Percentiles rank a stretch among this genome's conserved stretches.
Conservation (phyloP, 2,113 vertebrate genomes). For the Cynocephalus volans region DNA sequence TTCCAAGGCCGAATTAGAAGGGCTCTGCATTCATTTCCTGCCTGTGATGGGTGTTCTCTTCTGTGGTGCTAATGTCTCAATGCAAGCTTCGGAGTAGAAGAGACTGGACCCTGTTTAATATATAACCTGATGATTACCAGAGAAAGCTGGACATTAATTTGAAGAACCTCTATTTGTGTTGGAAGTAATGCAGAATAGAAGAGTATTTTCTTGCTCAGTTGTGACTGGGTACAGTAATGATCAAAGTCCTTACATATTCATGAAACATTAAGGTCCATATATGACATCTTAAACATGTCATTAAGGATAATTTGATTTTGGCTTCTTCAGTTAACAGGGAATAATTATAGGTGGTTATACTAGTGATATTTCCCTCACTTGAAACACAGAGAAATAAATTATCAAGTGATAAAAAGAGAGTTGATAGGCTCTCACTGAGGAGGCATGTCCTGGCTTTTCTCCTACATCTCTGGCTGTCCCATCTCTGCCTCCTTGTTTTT, state of each 20-base stretch:
- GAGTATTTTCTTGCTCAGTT: neutral
- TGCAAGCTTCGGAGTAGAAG: neutral
- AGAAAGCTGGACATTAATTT: neutral
- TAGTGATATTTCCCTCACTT: neutral
- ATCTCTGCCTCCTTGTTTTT: neutral
- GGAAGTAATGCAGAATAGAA: neutral
- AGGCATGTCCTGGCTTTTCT: neutral
- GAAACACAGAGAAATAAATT: neutral
- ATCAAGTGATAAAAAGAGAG: neutral
- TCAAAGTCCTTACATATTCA: neutral
- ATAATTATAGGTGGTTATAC: neutral
- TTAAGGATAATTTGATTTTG: conserved; percentile 30
- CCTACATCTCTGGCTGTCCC: neutral
- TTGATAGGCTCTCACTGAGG: neutral
- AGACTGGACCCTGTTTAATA: neutral
- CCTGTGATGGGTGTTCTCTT: neutral
- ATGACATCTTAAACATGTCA: neutral
- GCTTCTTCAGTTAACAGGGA: neutral
- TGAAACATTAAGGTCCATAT: neutral
- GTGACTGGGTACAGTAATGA: neutral
- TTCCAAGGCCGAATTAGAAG: neutral
- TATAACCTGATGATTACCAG: neutral
- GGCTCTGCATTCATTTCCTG: neutral
- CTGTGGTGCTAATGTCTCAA: neutral
- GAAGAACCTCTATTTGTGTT: neutral